Evolutionary conservation across 2,888 invertebrate species (phyloP), one percentile per base, ranked within the genome.

Genomic region (Morinoia aosen): DNA sequence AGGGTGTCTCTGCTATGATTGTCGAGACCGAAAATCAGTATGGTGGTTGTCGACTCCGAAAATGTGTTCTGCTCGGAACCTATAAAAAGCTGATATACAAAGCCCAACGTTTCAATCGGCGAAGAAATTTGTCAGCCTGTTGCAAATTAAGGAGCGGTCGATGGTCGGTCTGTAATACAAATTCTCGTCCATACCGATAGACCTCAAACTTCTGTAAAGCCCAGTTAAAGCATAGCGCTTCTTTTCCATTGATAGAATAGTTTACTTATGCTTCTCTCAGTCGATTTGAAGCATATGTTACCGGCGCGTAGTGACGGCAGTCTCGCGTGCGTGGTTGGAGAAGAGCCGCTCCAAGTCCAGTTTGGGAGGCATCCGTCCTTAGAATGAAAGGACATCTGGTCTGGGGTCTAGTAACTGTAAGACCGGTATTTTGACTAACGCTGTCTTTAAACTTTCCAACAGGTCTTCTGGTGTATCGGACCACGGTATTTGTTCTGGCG

Each of bases 61-160:
- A 58, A 93, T 2, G 33, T 7, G 16, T 16, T 58, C 56, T 33
- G 93, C 93, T 48, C 56, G 11, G 33, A 93, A 39, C 48, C 16
- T 93, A 40, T n/a, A 93, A 93, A 58, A 93, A 56, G 93, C 93
- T 58, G 93, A 93, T 10, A 33, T 61, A 93, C 19, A 93, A 40
- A 33, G 93, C 93, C 93, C 93, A 93, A 1, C 56, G 19, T 58
- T 93, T 93, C 33, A 93, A 40, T 14, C 93, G 93, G 33, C 5
- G 93, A 10, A 12, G 8, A 0, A 93, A 40, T 10, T 58, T 57
- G 48, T 48, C 48, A 4, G 48, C 48, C 48, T 5, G 93, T 93
- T 58, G 88, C 25, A 88, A 25, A 25, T 88, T 8, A 39, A 93
- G 57, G 5, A 16, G 93, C 40, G 2, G 48, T 48, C 56, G 93